Conservation (phyloP, 2,113 vertebrate species). For the Hippocampus guttulatus region DNA sequence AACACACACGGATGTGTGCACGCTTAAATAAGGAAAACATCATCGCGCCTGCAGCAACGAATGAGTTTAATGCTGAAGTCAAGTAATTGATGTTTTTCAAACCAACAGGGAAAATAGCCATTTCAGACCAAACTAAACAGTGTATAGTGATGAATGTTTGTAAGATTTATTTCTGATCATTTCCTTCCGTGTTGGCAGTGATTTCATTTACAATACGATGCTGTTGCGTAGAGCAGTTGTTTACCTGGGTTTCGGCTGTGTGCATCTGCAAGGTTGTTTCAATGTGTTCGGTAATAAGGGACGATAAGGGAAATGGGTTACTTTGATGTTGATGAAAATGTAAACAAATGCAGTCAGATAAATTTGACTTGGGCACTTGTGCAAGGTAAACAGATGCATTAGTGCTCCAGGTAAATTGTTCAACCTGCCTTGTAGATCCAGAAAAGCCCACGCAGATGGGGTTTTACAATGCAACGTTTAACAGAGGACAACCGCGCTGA, state of each 20-base stretch:
- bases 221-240: background rate
- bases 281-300: background rate
- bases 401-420: background rate
- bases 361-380: background rate
- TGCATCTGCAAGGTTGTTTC: background rate
- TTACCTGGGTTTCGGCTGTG: background rate
- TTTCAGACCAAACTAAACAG: background rate
- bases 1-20: background rate
- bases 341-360: background rate
- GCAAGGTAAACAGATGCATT: background rate
- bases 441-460: background rate
- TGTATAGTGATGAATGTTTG: background rate
- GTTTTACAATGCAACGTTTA: background rate
- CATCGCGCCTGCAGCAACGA: background rate
- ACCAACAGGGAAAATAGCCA: background rate
- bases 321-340: no score
- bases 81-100: background rate
- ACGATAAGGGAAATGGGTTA: no score
- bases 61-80: background rate
- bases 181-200: background rate
- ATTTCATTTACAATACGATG: background rate
- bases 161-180: background rate
- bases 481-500: background rate
- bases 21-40: conserved; percentile 1
- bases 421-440: background rate